Evolutionary conservation across 2,888 invertebrate genomes (phyloP).

Genomic region (Agrenia bidenticulata): DNA sequence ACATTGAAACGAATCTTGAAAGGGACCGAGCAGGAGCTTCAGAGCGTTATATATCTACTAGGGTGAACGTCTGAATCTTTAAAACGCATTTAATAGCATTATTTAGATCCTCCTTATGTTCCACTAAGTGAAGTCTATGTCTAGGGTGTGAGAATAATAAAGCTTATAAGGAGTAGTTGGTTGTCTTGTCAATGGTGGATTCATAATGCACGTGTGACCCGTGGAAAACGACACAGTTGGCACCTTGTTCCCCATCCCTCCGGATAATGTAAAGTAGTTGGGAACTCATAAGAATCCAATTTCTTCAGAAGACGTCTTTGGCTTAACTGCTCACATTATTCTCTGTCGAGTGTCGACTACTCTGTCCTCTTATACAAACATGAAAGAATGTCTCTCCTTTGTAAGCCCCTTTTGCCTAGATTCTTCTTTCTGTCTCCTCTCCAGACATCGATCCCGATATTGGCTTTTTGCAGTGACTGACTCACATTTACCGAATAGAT

Average conservation of each 20-base stretch:
- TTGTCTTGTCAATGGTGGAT: conserved; percentile 13
- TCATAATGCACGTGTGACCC: conserved; percentile 52
- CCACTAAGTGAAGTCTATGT: no score
- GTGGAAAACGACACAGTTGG: conserved; percentile 49
- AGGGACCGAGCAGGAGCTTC: no score
- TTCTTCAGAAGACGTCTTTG: conserved; percentile 50
- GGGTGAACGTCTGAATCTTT: no score
- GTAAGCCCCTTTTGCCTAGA: not conserved
- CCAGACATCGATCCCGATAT: no score
- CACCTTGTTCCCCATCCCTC: conserved; percentile 40
- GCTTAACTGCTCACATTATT: conserved; percentile 52
- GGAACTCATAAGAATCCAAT: conserved; percentile 50
- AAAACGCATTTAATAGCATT: conserved; percentile 5
- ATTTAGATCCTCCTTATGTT: not conserved
- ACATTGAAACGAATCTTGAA: no score
- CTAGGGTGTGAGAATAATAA: no score
- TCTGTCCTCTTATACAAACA: not conserved
- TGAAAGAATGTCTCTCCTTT: not conserved
- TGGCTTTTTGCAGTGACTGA: not conserved
- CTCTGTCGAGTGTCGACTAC: conserved; percentile 45
- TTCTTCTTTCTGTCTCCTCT: not conserved
- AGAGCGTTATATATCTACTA: no score
- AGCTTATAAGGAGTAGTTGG: not conserved
- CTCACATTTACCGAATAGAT: conserved; percentile 6
- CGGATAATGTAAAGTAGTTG: conserved; percentile 47